Evolutionary conservation across 1,140 invertebrate genomes (phyloP).

Genomic region (Euura lappo): DNA sequence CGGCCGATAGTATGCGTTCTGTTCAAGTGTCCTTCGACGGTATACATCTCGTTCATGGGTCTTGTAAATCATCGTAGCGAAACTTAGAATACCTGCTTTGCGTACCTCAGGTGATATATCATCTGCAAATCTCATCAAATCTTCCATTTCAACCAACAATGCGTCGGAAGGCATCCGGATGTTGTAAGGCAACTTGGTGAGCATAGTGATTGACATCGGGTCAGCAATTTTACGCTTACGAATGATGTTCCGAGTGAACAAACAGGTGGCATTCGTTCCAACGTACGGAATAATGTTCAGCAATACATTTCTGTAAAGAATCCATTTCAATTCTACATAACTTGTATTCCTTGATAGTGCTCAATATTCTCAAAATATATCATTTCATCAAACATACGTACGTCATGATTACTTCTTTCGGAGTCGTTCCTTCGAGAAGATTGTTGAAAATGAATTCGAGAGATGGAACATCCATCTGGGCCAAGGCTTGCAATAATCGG

Average conservation of each 20-base stretch:
- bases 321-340: no score
- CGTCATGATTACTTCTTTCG: slow-evolving; percentile 29
- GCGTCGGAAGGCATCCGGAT: slow-evolving; percentile 44
- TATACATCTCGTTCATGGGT: slow-evolving; percentile 33
- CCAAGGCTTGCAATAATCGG: slow-evolving; percentile 42
- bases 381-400: slow-evolving; percentile 13
- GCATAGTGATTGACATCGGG: slow-evolving; percentile 36
- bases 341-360: no score
- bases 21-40: not conserved
- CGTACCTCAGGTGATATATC: slow-evolving; percentile 32
- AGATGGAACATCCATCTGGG: slow-evolving; percentile 41
- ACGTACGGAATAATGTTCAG: slow-evolving; percentile 51
- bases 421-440: slow-evolving; percentile 28
- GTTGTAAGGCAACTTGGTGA: slow-evolving; percentile 49
- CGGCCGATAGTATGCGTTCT: not conserved
- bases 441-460: slow-evolving; percentile 41
- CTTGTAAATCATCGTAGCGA: slow-evolving; percentile 50
- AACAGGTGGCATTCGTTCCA: slow-evolving; percentile 49
- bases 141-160: slow-evolving; percentile 48
- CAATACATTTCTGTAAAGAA: slow-evolving; percentile 46
- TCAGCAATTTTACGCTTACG: slow-evolving; percentile 39
- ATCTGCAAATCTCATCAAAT: slow-evolving; percentile 36
- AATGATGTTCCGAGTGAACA: slow-evolving; percentile 50
- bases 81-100: slow-evolving; percentile 48
- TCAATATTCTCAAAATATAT: not conserved